Evolutionary conservation across 2,888 invertebrate genomes (phyloP).

Genomic region (Tinea semifulvella): DNA sequence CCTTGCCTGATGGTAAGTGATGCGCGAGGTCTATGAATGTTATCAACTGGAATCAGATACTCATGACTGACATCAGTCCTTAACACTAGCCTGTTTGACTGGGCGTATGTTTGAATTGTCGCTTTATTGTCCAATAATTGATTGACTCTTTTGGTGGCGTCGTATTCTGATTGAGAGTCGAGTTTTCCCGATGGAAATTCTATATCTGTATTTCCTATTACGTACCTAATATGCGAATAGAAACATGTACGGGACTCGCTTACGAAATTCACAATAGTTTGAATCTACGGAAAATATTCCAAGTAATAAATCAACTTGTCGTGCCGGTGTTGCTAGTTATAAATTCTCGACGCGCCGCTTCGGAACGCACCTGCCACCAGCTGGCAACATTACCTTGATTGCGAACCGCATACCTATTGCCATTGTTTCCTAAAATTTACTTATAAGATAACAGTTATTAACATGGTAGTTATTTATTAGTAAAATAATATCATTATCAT

Average conservation of each 20-base stretch:
- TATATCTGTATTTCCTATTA: too few species aligned
- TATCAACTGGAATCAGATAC: too few species aligned
- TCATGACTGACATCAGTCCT: too few species aligned
- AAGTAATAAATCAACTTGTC: slow-evolving; percentile 52
- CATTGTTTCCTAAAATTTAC: slow-evolving; percentile 6
- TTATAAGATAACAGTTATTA: not conserved
- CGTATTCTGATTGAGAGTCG: too few species aligned
- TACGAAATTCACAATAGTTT: not conserved
- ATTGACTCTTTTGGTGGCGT: too few species aligned
- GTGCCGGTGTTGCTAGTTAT: slow-evolving; percentile 57
- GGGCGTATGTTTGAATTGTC: too few species aligned
- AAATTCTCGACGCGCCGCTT: slow-evolving; percentile 47
- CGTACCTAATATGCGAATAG: too few species aligned
- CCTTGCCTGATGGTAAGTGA: too few species aligned
- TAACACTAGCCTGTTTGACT: too few species aligned
- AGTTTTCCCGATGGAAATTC: too few species aligned
- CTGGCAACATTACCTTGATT: slow-evolving; percentile 58
- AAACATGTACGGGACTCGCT: not conserved
- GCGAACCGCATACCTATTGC: slow-evolving; percentile 27
- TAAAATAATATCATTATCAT: not conserved
- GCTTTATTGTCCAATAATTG: too few species aligned
- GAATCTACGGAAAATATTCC: slow-evolving; percentile 6
- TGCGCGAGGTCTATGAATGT: too few species aligned
- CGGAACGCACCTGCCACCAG: slow-evolving; percentile 42
- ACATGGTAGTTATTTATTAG: not conserved